A percentile compares a stretch with the other conserved stretches of the same genome.
Evolutionary conservation across 2,797 vertebrate species (phyloP).

Genomic region (Gobio occitaniae): DNA sequence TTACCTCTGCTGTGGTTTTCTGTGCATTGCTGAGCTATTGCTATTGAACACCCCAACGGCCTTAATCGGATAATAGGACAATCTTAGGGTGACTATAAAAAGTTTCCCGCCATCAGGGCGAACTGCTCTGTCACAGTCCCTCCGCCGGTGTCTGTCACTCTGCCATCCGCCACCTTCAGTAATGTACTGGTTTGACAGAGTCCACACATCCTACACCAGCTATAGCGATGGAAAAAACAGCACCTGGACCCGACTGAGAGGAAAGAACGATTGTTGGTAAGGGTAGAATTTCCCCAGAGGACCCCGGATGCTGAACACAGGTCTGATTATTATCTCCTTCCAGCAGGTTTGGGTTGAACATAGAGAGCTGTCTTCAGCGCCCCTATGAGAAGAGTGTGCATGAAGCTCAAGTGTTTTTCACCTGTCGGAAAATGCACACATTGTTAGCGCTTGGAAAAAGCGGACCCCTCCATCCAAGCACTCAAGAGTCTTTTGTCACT

Average conservation of each 20-base stretch:
- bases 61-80: slow-evolving; percentile 9
- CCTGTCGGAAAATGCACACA: background rate
- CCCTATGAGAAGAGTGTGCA: background rate
- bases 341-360: slow-evolving; percentile 16
- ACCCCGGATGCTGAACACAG: background rate
- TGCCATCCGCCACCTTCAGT: background rate
- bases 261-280: slow-evolving; percentile 9
- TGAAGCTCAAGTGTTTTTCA: slow-evolving; percentile 47
- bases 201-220: slow-evolving; percentile 10
- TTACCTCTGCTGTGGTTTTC: slow-evolving; percentile 9
- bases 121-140: background rate
- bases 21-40: slow-evolving; percentile 9
- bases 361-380: slow-evolving; percentile 7
- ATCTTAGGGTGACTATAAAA: background rate
- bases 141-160: background rate
- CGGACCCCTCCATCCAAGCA: background rate
- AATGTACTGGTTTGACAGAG: slow-evolving; percentile 7
- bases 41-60: slow-evolving; percentile 30
- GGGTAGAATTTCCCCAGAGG: slow-evolving; percentile 1
- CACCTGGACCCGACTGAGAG: background rate
- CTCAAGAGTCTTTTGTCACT: slow-evolving; percentile 30
- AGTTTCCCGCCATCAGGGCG: background rate
- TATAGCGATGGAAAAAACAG: background rate
- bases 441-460: slow-evolving; percentile 2
- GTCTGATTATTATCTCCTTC: slow-evolving; percentile 29